Conservation (phyloP, 2,113 vertebrate genomes). For the Engystomops pustulosus region DNA sequence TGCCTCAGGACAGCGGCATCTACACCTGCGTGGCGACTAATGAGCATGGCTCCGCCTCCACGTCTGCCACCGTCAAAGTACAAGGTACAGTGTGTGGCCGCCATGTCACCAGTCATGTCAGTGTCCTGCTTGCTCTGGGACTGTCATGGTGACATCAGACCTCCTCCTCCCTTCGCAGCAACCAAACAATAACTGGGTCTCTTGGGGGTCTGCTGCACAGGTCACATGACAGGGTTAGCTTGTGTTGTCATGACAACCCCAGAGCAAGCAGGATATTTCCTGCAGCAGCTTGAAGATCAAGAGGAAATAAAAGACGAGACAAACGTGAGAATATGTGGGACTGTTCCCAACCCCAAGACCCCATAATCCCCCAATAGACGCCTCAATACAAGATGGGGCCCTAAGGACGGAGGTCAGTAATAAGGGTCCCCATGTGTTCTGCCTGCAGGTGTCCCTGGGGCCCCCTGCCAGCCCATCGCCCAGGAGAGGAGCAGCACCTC, state of each 20-base stretch:
- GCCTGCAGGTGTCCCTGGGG: constrained; percentile 86
- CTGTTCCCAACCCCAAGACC: too few species aligned
- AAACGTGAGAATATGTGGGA: too few species aligned
- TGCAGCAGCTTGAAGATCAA: too few species aligned
- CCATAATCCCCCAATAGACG: too few species aligned
- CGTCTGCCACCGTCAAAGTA: constrained; percentile 95
- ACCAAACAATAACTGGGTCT: too few species aligned
- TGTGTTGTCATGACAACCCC: too few species aligned
- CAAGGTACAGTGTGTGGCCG: constrained; percentile 78
- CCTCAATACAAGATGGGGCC: neutral
- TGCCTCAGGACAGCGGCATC: constrained; percentile 97
- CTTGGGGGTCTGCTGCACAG: neutral
- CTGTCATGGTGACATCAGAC: neutral
- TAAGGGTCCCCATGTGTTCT: neutral
- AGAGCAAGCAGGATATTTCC: too few species aligned
- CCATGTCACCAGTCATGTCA: neutral
- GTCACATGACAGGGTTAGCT: neutral
- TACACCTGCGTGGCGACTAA: constrained; percentile 95
- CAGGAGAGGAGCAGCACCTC: constrained; percentile 92
- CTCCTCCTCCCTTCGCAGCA: too few species aligned
- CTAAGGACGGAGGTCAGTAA: neutral
- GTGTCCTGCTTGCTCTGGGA: neutral
- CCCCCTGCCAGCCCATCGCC: constrained; percentile 90
- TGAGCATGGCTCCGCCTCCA: constrained; percentile 86
- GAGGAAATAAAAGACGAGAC: too few species aligned